A percentile compares a stretch with the other conserved stretches of the same genome.
phyloP scores from a whole-genome alignment of 2,113 vertebrate genomes.

The Lasiurus borealis region DNA sequence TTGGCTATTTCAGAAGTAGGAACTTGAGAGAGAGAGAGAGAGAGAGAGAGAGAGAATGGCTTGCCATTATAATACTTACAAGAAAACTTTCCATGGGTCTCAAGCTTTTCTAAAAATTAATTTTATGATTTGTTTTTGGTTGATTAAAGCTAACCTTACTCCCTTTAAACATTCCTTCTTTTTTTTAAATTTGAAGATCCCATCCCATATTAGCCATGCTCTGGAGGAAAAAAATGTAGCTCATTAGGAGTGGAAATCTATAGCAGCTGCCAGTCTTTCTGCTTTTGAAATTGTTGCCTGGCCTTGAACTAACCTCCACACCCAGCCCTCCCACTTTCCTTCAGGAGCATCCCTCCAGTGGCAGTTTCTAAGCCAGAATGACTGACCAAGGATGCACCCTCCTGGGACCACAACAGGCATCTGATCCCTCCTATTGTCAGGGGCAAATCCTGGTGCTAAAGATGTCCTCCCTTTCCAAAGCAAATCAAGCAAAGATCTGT shows the following conservation, averaged over 20 bases:
- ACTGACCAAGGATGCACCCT: conserved; percentile 56
- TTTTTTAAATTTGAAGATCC: conserved; percentile 80
- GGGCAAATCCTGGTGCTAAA: not conserved
- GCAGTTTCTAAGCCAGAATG: not conserved
- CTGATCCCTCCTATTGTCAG: not conserved
- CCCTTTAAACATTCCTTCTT: conserved; percentile 79
- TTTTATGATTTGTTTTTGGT: conserved; percentile 79
- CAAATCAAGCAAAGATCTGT: conserved; percentile 2
- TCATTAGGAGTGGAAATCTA: conserved; percentile 79
- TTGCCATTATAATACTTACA: conserved; percentile 75
- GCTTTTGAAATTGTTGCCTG: conserved; percentile 55
- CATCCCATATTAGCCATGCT: conserved; percentile 83
- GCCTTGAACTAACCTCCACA: conserved; percentile 63
- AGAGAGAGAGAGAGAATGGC: not conserved
- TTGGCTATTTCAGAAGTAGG: conserved; percentile 8
- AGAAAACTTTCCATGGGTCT: conserved; percentile 77
- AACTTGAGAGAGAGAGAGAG: not conserved
- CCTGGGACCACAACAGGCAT: not conserved
- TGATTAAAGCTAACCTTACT: conserved; percentile 83
- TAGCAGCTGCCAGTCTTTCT: conserved; percentile 77
- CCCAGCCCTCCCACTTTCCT: conserved; percentile 37
- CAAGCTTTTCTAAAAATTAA: conserved; percentile 76
- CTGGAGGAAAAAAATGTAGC: conserved; percentile 52
- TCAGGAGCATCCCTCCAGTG: not conserved
- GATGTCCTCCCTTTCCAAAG: conserved; percentile 21